Evolutionary conservation across 2,888 invertebrate genomes (phyloP), one percentile per base, ranked within the genome.

Genomic region (Gryllus longicercus): DNA sequence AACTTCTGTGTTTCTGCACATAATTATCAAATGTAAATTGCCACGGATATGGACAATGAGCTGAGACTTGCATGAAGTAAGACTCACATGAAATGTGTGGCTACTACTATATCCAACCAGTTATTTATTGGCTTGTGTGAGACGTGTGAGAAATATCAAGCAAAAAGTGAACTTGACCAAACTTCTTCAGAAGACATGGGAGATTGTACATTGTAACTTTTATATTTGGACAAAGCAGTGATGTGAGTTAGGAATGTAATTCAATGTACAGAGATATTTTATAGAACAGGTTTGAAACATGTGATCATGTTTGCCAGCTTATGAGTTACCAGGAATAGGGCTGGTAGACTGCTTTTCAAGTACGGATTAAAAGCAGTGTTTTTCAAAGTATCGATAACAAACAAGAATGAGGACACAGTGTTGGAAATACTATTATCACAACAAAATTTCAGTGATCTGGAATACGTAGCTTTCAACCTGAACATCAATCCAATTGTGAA

Each of bases 261-360:
- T 63, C 16, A 63, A 63, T 63, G 63, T 63, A 63, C 63, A 63
- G 63, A 63, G 63, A 63, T 63, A 63, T 63, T 63, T 63, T 63
- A 63, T 63, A 63, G n/a, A 63, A 63, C 14, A 18, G 63, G 63
- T n/a, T 18, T 14, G 63, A 63, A 38, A 38, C 38, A 38, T 38
- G 38, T 38, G 38, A 38, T 38, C 38, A 38, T 38, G 38, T 38
- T 38, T 38, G 38, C 38, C 38, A 38, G 38, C 38, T 38, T 38
- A 38, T 0, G 38, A 38, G 38, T 38, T 38, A 38, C 38, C 38
- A 38, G 38, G 38, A 38, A 38, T 38, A 38, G 38, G 38, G 38
- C 38, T 38, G 38, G 38, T 38, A 38, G 38, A 38, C 38, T 38
- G 38, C 38, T 38, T 38, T 38, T 38, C 8, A 63, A 63, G 4